A percentile compares a stretch with the other conserved stretches of the same genome.
Evolutionary conservation across 2,797 vertebrate genomes (phyloP).

Genomic region (Peromyscus aztecus): DNA sequence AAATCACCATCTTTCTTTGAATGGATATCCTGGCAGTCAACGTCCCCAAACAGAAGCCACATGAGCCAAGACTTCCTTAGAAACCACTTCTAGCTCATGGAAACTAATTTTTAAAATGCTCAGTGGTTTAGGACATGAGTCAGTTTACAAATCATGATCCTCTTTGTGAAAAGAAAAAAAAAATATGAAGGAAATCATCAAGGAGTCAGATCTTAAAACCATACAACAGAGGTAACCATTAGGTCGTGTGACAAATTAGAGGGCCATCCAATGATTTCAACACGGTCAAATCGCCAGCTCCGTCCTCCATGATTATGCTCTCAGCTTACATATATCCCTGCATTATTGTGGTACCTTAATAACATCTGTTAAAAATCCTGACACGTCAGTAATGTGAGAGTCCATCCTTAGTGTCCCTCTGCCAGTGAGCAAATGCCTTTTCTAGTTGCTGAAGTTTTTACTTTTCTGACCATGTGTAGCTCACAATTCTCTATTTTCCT

Average conservation of each 20-base stretch:
- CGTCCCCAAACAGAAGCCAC: slow-evolving; percentile 67
- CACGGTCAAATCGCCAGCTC: slow-evolving; percentile 65
- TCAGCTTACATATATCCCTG: slow-evolving; percentile 84
- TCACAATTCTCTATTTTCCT: background rate
- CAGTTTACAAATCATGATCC: slow-evolving; percentile 86
- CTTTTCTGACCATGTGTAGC: slow-evolving; percentile 68
- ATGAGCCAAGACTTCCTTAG: slow-evolving; percentile 85
- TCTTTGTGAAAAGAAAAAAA: slow-evolving; percentile 81
- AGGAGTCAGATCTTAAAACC: slow-evolving; percentile 79
- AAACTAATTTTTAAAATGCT: slow-evolving; percentile 87
- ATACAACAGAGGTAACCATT: slow-evolving; percentile 53
- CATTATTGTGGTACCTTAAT: slow-evolving; percentile 82
- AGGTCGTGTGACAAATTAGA: slow-evolving; percentile 84
- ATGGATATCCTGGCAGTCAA: slow-evolving; percentile 76
- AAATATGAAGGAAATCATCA: slow-evolving; percentile 79
- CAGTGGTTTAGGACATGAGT: slow-evolving; percentile 85
- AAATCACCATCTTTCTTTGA: slow-evolving; percentile 81
- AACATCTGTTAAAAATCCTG: slow-evolving; percentile 82
- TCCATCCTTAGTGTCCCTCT: slow-evolving; percentile 72
- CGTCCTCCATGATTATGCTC: slow-evolving; percentile 82
- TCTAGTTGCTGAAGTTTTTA: slow-evolving; percentile 71
- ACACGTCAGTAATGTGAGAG: slow-evolving; percentile 78
- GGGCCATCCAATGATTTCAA: slow-evolving; percentile 76
- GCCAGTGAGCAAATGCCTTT: slow-evolving; percentile 80
- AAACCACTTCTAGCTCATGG: slow-evolving; percentile 86